Conservation (phyloP, 2,113 vertebrate genomes). For the Eurypyga helias region DNA sequence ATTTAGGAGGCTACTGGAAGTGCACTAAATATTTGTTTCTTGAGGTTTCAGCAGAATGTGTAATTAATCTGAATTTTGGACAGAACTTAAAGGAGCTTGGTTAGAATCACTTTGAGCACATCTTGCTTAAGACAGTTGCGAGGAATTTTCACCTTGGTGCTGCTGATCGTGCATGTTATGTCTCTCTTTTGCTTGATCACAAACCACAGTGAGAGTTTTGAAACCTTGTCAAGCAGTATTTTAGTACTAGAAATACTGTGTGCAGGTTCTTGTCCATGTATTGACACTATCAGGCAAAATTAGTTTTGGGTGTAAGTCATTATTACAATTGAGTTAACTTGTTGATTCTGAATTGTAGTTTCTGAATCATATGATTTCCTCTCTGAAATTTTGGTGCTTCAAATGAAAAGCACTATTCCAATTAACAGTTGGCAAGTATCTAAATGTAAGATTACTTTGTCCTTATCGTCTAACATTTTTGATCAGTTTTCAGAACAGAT, state of each 20-base stretch:
- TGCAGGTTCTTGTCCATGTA: conserved; percentile 11
- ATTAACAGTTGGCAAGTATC: conserved; percentile 44
- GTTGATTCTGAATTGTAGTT: not conserved
- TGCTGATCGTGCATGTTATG: not conserved
- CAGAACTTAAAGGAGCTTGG: not conserved
- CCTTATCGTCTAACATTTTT: conserved; percentile 15
- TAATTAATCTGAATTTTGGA: conserved; percentile 15
- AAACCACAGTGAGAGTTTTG: not conserved
- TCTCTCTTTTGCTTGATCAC: conserved; percentile 11
- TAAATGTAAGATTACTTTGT: conserved; percentile 29
- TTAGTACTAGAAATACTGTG: conserved; percentile 47
- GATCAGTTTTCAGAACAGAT: not conserved
- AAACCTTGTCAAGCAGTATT: conserved; percentile 42
- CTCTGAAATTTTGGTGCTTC: conserved; percentile 33
- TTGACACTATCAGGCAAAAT: conserved; percentile 44
- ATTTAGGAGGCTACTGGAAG: not conserved
- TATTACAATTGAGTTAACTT: not conserved
- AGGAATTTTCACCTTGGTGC: not conserved
- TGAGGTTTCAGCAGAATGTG: not conserved
- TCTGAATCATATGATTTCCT: conserved; percentile 34
- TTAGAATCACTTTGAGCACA: not conserved
- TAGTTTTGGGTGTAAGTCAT: conserved; percentile 34
- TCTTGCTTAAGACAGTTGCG: not conserved
- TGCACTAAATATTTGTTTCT: conserved; percentile 8
- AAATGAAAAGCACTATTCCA: conserved; percentile 47